These are phyloP conservation scores for Paedocypris micromegethes DNA, from an alignment of 2,797 vertebrate species.

Conservation along the genomic window DNA sequence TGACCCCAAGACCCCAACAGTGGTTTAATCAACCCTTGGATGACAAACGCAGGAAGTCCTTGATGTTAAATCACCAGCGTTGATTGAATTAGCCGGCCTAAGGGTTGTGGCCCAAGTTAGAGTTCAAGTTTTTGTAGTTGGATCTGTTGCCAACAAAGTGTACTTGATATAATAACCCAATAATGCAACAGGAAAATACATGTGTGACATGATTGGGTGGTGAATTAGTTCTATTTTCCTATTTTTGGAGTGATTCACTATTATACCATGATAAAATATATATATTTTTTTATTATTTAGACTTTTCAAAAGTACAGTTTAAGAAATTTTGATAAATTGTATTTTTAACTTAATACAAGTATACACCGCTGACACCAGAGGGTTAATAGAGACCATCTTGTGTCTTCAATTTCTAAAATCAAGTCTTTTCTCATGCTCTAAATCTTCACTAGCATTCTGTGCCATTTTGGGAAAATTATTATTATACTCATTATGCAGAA, in stretches of 20 bases:
- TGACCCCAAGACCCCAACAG: conserved; percentile 39
- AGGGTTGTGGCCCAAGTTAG: conserved; percentile 47
- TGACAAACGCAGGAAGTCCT: conserved; percentile 43
- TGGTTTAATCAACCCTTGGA: conserved; percentile 32
- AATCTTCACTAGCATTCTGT: conserved; percentile 27
- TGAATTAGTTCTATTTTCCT: too few relatives aligned
- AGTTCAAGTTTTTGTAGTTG: conserved; percentile 34
- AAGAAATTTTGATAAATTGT: too few relatives aligned
- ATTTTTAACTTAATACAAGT: too few relatives aligned
- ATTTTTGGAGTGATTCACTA: too few relatives aligned
- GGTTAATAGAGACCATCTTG: too few relatives aligned
- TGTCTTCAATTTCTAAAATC: too few relatives aligned
- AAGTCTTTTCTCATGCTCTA: conserved; percentile 6
- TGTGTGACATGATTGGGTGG: conserved; percentile 17
- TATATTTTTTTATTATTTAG: too few relatives aligned
- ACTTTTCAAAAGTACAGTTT: too few relatives aligned
- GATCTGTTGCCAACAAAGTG: conserved; percentile 29
- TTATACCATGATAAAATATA: too few relatives aligned
- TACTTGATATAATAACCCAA: background rate
- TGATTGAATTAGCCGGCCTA: conserved; percentile 47
- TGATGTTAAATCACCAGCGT: conserved; percentile 45
- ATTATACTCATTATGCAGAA: conserved; percentile 14
- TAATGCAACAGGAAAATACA: background rate
- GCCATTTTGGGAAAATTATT: conserved; percentile 25
- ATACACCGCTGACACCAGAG: too few relatives aligned